Evolutionary conservation across 2,113 vertebrate genomes (phyloP).

Genomic region (Cardinalis cardinalis): DNA sequence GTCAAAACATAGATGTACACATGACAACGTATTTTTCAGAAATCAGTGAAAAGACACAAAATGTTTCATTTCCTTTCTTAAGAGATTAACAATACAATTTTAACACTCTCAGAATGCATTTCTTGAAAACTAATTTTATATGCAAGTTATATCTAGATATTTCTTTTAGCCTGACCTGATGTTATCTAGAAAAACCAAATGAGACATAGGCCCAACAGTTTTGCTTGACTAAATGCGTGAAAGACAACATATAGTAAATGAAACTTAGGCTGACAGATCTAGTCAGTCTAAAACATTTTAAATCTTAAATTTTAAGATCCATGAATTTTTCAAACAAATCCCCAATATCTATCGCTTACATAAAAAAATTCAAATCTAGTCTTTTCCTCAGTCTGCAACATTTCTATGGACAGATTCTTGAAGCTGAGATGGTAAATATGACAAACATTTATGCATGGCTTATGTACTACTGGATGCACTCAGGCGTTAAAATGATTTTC

Average conservation of each 20-base stretch:
- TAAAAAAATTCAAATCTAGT: background rate
- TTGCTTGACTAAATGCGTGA: background rate
- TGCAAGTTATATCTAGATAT: background rate
- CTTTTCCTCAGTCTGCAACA: background rate
- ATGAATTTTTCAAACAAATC: background rate
- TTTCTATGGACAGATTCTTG: background rate
- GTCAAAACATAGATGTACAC: background rate
- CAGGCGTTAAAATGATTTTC: background rate
- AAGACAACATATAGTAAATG: background rate
- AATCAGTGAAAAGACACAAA: background rate
- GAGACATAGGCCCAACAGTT: background rate
- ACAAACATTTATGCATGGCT: background rate
- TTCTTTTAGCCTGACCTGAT: background rate
- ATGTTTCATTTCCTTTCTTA: background rate
- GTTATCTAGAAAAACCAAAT: background rate
- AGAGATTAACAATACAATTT: background rate
- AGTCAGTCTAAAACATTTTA: background rate
- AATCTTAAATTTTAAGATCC: background rate
- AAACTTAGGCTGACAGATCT: background rate
- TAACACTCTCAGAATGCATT: background rate
- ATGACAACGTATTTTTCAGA: accelerated
- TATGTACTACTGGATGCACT: background rate
- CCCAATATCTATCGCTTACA: background rate
- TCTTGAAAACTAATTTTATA: background rate
- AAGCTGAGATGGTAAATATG: background rate